Evolutionary conservation across 2,113 vertebrate genomes (phyloP).

Genomic region (Callionymus lyra): DNA sequence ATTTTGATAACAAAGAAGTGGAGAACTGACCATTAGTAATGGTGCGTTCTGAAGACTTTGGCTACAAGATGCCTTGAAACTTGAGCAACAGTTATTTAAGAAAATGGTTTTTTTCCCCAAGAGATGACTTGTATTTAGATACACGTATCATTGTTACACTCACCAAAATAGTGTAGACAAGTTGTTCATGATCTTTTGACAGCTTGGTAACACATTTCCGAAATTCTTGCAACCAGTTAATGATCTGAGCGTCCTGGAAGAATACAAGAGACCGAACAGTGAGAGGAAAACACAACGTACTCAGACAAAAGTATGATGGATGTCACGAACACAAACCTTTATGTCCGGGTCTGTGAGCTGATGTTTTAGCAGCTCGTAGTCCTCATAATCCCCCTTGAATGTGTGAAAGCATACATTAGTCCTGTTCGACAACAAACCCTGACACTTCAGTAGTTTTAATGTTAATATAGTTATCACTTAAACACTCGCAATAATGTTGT

Average conservation of each 20-base stretch:
- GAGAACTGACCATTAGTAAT: no score
- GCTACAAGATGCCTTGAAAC: no score
- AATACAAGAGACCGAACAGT: slow-evolving; percentile 1
- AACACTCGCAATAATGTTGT: background rate
- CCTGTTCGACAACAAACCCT: no score
- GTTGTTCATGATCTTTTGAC: slow-evolving; percentile 85
- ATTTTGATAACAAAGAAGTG: no score
- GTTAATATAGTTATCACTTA: background rate
- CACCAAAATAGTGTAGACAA: slow-evolving; percentile 82
- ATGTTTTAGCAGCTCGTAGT: slow-evolving; percentile 84
- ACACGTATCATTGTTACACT: slow-evolving; percentile 36
- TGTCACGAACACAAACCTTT: slow-evolving; percentile 66
- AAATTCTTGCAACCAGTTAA: slow-evolving; percentile 90
- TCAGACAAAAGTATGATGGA: background rate
- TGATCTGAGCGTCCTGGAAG: slow-evolving; percentile 85
- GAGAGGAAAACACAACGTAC: background rate
- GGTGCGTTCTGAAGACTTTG: no score
- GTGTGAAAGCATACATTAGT: background rate
- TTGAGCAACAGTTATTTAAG: no score
- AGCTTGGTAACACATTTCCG: slow-evolving; percentile 74
- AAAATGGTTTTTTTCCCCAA: no score
- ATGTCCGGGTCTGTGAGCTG: slow-evolving; percentile 91
- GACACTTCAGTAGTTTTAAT: no score
- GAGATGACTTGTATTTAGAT: no score
- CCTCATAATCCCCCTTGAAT: slow-evolving; percentile 76